phyloP scores from a whole-genome alignment of 2,113 vertebrate species.

The Cisticola juncidis region DNA sequence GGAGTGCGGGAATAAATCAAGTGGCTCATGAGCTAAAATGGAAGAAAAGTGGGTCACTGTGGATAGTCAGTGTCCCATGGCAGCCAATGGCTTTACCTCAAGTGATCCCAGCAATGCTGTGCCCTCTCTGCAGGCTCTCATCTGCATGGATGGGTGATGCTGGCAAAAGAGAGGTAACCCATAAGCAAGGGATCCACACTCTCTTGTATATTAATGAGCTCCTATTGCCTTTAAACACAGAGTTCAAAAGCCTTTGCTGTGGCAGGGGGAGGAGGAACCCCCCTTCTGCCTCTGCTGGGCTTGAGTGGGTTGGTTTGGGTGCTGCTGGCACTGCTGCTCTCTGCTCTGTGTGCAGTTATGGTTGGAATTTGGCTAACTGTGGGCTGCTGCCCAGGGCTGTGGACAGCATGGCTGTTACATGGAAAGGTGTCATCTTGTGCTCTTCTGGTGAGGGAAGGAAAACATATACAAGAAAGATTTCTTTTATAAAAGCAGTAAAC shows the following conservation, averaged over 20 bases:
- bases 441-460: neutral
- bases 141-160: fast-evolving
- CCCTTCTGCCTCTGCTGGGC: too few species aligned
- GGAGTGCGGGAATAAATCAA: neutral
- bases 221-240: neutral
- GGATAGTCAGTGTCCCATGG: fast-evolving
- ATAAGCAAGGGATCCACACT: neutral
- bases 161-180: neutral
- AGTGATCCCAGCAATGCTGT: neutral
- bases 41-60: neutral
- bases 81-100: neutral
- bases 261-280: neutral
- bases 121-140: neutral
- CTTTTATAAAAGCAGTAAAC: neutral
- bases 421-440: neutral
- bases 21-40: neutral
- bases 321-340: neutral
- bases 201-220: neutral
- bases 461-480: neutral
- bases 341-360: fast-evolving
- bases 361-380: neutral
- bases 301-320: neutral
- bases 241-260: neutral
- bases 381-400: neutral
- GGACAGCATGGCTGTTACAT: neutral